Conservation (phyloP, 2,797 vertebrate species). For the Acanthurus tractus region DNA sequence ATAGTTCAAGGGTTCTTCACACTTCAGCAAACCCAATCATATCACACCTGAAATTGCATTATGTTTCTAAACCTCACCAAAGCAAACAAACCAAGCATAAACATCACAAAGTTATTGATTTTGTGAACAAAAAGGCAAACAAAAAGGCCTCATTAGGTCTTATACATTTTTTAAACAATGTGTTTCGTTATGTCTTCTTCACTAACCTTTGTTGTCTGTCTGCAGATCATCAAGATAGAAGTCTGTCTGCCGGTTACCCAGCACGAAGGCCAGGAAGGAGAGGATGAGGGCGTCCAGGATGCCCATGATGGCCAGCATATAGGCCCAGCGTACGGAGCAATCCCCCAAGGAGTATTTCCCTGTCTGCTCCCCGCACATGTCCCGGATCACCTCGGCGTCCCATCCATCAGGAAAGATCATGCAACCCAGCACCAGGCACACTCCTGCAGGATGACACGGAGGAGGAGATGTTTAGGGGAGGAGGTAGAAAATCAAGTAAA, state of each 20-base stretch:
- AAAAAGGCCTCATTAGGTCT: background rate
- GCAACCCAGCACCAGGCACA: conserved; percentile 96
- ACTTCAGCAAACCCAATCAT: too few species aligned
- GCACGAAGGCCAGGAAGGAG: conserved; percentile 96
- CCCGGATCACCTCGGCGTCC: conserved; percentile 94
- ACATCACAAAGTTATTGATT: background rate
- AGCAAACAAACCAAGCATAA: too few species aligned
- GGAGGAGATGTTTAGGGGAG: background rate
- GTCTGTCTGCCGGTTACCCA: conserved; percentile 94
- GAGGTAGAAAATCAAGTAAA: background rate
- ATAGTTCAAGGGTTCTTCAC: too few species aligned
- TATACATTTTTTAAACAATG: background rate
- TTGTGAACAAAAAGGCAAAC: background rate
- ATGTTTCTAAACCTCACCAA: too few species aligned
- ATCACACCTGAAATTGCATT: too few species aligned
- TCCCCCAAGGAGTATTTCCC: conserved; percentile 95
- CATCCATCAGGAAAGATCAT: conserved; percentile 98
- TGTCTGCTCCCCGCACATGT: conserved; percentile 95
- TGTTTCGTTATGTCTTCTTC: background rate
- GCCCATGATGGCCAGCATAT: conserved; percentile 97
- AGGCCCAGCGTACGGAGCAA: conserved; percentile 97
- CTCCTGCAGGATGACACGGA: conserved; percentile 81
- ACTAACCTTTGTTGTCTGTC: conserved; percentile 93
- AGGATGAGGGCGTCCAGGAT: conserved; percentile 98
- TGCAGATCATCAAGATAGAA: conserved; percentile 94